phyloP scores from a whole-genome alignment of 2,113 vertebrate species.

The Neogale vison region DNA sequence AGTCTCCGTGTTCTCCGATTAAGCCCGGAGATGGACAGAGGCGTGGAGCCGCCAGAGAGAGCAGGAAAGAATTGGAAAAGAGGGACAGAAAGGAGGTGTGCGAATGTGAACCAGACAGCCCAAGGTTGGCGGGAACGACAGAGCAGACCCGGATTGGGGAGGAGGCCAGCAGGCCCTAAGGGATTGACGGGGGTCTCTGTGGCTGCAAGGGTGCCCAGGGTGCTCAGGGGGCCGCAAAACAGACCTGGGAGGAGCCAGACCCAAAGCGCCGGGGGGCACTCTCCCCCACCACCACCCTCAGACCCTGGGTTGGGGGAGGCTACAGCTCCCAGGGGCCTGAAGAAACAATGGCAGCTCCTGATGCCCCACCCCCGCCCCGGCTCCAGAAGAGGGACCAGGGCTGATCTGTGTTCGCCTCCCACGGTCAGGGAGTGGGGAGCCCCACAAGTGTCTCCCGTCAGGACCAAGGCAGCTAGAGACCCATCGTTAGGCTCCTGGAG shows the following conservation, averaged over 20 bases:
- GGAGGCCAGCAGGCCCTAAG: neutral
- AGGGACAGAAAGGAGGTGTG: neutral
- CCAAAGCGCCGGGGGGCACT: constrained; percentile 59
- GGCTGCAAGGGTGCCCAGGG: neutral
- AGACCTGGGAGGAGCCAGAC: neutral
- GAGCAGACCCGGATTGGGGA: neutral
- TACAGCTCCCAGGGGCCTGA: constrained; percentile 41
- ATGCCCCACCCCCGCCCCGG: neutral
- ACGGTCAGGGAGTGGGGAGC: neutral
- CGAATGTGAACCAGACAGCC: neutral
- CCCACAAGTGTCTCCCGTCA: neutral
- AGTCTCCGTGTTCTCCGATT: neutral
- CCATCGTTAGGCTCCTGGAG: neutral
- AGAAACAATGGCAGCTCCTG: neutral
- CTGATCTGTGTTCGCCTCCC: neutral
- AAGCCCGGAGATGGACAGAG: neutral
- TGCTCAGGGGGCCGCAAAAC: neutral
- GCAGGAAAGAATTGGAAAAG: no score
- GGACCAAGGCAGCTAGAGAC: neutral
- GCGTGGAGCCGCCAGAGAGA: neutral
- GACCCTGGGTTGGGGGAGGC: rapidly evolving
- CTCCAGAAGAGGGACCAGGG: neutral
- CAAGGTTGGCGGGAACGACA: neutral
- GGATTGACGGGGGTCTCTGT: no score
- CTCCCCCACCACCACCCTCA: neutral